These are phyloP conservation scores for Campaea margaritaria DNA, from an alignment of 2,888 invertebrate genomes.

Conservation along the genomic window DNA sequence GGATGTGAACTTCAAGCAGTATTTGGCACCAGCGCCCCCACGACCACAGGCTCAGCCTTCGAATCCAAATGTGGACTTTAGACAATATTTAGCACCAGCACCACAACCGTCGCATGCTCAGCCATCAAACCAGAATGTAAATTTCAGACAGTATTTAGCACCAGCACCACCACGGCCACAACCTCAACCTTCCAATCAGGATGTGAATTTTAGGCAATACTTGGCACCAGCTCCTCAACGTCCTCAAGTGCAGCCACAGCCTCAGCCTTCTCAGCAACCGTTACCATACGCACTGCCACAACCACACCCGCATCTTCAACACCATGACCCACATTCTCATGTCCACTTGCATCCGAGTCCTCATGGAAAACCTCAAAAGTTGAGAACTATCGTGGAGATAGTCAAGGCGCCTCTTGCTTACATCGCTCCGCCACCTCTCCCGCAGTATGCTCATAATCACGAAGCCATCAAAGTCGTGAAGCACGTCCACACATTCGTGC, in stretches of 20 bases:
- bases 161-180: slow-evolving; percentile 36
- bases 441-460: slow-evolving; percentile 48
- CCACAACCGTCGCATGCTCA: slow-evolving; percentile 30
- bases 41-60: slow-evolving; percentile 55
- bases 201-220: slow-evolving; percentile 34
- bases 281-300: slow-evolving; percentile 34
- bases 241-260: slow-evolving; percentile 31
- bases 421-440: slow-evolving; percentile 71
- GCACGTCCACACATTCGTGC: slow-evolving; percentile 69
- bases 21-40: slow-evolving; percentile 28
- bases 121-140: slow-evolving; percentile 37
- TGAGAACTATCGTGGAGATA: slow-evolving; percentile 74
- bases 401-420: slow-evolving; percentile 75
- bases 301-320: slow-evolving; percentile 30
- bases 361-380: slow-evolving; percentile 59
- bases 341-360: slow-evolving; percentile 42
- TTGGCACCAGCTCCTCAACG: slow-evolving; percentile 23
- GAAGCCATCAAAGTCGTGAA: slow-evolving; percentile 60
- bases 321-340: slow-evolving; percentile 32
- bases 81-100: slow-evolving; percentile 59
- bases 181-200: slow-evolving; percentile 33
- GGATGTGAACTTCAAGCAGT: slow-evolving; percentile 34
- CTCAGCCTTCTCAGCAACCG: slow-evolving; percentile 29
- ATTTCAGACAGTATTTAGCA: slow-evolving; percentile 30
- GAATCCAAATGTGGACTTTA: slow-evolving; percentile 68